These are phyloP conservation scores for Capitulum mitella DNA, from an alignment of 2,888 invertebrate species.

Conservation along the genomic window DNA sequence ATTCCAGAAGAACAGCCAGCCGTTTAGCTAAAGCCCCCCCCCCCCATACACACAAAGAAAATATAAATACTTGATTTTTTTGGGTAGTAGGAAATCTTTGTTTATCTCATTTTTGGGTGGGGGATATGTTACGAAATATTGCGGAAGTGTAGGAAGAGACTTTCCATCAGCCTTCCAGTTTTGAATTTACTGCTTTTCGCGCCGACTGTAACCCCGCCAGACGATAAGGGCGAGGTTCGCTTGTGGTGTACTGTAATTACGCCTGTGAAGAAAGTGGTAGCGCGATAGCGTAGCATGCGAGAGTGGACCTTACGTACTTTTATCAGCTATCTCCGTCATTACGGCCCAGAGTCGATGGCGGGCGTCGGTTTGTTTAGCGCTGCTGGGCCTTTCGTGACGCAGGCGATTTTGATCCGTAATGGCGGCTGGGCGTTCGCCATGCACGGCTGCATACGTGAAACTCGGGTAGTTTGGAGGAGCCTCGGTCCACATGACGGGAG, in stretches of 20 bases:
- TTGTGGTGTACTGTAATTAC: not conserved
- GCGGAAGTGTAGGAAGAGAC: no score
- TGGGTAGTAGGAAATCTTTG: no score
- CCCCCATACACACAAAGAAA: no score
- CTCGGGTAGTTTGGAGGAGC: not conserved
- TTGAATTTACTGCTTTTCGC: constrained; percentile 4
- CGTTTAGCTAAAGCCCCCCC: no score
- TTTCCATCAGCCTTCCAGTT: not conserved
- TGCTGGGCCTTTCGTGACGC: not conserved
- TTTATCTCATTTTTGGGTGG: no score
- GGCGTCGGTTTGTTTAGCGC: not conserved
- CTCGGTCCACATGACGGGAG: not conserved
- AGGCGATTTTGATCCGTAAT: constrained; percentile 1
- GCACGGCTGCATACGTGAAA: constrained; percentile 7
- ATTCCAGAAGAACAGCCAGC: no score
- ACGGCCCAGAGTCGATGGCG: not conserved
- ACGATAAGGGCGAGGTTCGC: not conserved
- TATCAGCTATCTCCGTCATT: not conserved
- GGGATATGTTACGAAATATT: no score
- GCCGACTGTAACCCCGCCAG: not conserved
- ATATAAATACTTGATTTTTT: no score
- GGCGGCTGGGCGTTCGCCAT: not conserved
- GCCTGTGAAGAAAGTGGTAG: not conserved
- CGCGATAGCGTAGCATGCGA: not conserved
- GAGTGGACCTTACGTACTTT: constrained; percentile 2